Conservation (phyloP, 2,888 invertebrate species). For the Hartigia nigra region DNA sequence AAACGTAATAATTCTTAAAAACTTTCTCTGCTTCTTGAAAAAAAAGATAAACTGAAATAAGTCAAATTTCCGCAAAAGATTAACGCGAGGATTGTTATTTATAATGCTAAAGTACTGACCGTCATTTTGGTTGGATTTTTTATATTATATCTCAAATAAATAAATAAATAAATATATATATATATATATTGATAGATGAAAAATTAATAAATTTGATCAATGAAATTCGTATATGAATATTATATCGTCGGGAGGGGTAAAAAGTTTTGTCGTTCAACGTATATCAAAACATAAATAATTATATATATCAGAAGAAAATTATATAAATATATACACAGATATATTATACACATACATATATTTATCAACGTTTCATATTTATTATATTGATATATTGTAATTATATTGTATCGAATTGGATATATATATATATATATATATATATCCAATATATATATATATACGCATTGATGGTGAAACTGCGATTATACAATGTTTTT, state of each 20-base stretch:
- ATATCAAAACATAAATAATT: neutral
- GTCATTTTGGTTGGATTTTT: neutral
- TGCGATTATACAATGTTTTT: conserved; percentile 39
- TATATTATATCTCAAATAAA: neutral
- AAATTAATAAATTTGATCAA: neutral
- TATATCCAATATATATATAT: conserved; percentile 37
- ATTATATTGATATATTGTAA: conserved; percentile 48
- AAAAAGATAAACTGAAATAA: neutral
- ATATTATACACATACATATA: conserved; percentile 22
- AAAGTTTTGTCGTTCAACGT: conserved; percentile 1
- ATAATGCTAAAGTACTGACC: neutral
- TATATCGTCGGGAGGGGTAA: neutral
- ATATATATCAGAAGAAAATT: conserved; percentile 10
- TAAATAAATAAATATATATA: conserved; percentile 11
- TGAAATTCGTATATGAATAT: conserved; percentile 3
- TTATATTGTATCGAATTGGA: conserved; percentile 36
- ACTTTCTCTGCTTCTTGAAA: neutral
- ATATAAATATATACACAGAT: too few relatives aligned
- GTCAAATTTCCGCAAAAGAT: neutral
- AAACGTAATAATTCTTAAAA: neutral
- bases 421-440: conserved; percentile 35
- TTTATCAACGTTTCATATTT: conserved; percentile 41
- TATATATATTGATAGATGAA: conserved; percentile 1
- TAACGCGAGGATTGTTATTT: neutral
- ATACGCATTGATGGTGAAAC: conserved; percentile 37